Evolutionary conservation across 1,140 invertebrate species (phyloP), one percentile per base, ranked within the genome.

Genomic region (Gonioctena quinquepunctata): DNA sequence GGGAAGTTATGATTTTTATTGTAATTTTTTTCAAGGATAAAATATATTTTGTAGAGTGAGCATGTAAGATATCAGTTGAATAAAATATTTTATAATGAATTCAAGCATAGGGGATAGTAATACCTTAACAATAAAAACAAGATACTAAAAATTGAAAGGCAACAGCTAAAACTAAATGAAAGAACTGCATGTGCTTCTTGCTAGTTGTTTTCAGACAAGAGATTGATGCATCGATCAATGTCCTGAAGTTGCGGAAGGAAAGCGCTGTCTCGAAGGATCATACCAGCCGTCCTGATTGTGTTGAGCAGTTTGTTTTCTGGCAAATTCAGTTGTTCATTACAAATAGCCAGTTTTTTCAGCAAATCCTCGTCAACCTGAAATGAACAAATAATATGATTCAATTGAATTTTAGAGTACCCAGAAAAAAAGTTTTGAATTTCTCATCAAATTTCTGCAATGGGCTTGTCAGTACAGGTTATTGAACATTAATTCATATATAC

Each of bases 161-260:
- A 54, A 54, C 52, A 54, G 22, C 18, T 21, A 1, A 54, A 54
- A 3, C 19, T 54, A 54, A 16, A 21, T 18, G 19, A 54, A 19
- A 11, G 18, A 54, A 21, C 52, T 23, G 18, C 19, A 23, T 54
- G 52, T 18, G 52, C 13, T 21, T 16, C 52, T 54, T 54, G 13
- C 22, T 91, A 92, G 84, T 92, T 91, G 68, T 91, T 91, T 74
- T 90, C 90, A 64, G 92, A 91, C 76, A 94, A 88, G 69, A 87
- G 86, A 66, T 91, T 90, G 73, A 95, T 91, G 74, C 88, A 88
- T 66, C 88, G 81, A 80, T 95, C 94, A 66, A 94, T 89, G 21
- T 87, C 85, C 71, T 92, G 83, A 22, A 93, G 81, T 83, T 94
- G 91, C 3, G 83, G 82, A 75, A 93, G 86, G 77, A 93, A 95